A percentile compares a stretch with the other conserved stretches of the same genome.
phyloP scores from a whole-genome alignment of 2,113 vertebrate species.

The Syngnathus floridae region DNA sequence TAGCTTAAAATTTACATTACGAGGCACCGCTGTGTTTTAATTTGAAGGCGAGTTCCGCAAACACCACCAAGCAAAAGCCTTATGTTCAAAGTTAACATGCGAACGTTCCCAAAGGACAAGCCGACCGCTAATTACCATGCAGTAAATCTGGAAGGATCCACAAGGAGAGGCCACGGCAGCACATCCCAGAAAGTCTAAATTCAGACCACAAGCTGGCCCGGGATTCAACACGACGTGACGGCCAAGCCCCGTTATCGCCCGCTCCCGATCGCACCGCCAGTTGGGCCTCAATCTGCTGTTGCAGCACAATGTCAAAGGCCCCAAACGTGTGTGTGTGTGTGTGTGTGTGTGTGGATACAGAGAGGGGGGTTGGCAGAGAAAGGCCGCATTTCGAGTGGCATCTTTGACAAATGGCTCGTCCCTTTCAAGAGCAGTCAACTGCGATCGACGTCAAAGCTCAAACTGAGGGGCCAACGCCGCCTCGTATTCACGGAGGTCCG shows the following conservation, averaged over 20 bases:
- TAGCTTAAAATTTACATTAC: not conserved
- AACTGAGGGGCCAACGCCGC: constrained; percentile 56
- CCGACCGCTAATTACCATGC: constrained; percentile 52
- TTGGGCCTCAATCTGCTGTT: constrained; percentile 42
- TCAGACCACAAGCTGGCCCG: constrained; percentile 7
- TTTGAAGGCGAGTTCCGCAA: not conserved
- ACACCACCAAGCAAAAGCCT: not conserved
- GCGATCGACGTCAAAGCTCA: constrained; percentile 62
- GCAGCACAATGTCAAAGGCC: constrained; percentile 45
- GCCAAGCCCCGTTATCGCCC: constrained; percentile 24
- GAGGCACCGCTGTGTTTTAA: not conserved
- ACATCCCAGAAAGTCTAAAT: constrained; percentile 44
- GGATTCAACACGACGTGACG: constrained; percentile 13
- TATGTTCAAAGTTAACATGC: constrained; percentile 2
- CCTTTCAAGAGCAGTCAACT: constrained; percentile 71
- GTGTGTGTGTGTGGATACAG: not conserved
- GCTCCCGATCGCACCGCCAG: constrained; percentile 39
- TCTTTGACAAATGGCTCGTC: constrained; percentile 66
- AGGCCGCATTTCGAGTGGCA: constrained; percentile 50
- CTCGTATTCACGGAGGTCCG: constrained; percentile 48
- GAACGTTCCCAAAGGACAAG: constrained; percentile 5
- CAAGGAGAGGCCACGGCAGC: constrained; percentile 61
- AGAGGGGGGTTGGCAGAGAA: constrained; percentile 3
- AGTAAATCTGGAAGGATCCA: constrained; percentile 62
- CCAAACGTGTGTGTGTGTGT: constrained; percentile 2